These are phyloP conservation scores for Psettodes erumei DNA, from an alignment of 2,113 vertebrate genomes.

Conservation along the genomic window DNA sequence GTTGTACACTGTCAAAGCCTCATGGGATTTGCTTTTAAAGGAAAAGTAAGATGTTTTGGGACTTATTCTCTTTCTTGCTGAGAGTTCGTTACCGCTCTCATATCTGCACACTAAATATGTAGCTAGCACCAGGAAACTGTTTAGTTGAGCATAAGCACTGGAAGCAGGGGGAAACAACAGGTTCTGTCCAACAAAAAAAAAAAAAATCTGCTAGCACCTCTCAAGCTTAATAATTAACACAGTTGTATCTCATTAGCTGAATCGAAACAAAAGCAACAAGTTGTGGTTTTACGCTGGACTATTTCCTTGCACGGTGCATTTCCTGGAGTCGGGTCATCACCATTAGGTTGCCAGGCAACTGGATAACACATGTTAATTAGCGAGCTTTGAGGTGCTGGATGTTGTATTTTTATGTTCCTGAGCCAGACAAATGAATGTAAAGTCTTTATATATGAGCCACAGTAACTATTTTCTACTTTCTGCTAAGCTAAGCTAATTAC, in stretches of 20 bases:
- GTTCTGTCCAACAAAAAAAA: background rate
- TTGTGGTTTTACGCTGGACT: background rate
- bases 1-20: background rate
- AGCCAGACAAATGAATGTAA: too few species aligned
- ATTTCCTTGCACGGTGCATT: background rate
- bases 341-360: background rate
- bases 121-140: too few species aligned
- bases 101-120: background rate
- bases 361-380: background rate
- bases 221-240: background rate
- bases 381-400: background rate
- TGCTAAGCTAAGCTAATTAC: background rate
- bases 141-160: background rate
- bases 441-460: background rate
- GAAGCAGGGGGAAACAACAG: background rate
- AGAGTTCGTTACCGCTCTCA: background rate
- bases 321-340: background rate
- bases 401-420: background rate
- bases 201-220: background rate
- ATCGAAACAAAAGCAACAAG: background rate
- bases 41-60: background rate
- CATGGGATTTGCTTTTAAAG: slow-evolving; percentile 2
- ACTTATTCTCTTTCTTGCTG: background rate
- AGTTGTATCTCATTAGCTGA: background rate
- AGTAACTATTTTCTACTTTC: background rate